These are phyloP conservation scores for Pelmatolapia mariae DNA, from an alignment of 2,113 vertebrate species.

Conservation along the genomic window DNA sequence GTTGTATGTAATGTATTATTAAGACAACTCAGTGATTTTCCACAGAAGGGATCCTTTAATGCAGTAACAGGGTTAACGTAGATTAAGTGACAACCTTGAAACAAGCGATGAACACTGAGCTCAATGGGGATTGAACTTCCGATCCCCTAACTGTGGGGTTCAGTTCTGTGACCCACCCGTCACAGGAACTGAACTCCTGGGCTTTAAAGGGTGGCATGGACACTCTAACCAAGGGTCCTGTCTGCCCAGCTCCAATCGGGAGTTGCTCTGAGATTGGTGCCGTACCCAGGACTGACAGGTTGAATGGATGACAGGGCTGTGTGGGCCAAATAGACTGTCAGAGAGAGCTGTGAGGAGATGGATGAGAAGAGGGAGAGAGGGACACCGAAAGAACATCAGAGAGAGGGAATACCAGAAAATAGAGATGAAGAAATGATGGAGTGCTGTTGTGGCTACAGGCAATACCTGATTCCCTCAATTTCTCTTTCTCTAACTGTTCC, in stretches of 20 bases:
- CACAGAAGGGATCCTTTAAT: not conserved
- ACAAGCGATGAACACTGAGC: not conserved
- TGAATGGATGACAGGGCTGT: slow-evolving; percentile 54
- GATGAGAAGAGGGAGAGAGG: slow-evolving; percentile 56
- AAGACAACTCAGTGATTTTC: not conserved
- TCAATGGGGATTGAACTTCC: not conserved
- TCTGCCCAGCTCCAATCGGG: not conserved
- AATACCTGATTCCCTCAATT: slow-evolving; percentile 12
- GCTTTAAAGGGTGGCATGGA: not conserved
- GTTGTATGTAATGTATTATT: not conserved
- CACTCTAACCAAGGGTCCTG: not conserved
- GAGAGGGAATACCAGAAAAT: slow-evolving; percentile 15
- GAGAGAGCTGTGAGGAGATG: slow-evolving; percentile 50
- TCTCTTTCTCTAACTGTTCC: slow-evolving; percentile 2
- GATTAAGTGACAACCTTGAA: not conserved
- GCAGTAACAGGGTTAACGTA: not conserved
- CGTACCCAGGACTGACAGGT: slow-evolving; percentile 44
- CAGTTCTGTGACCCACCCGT: not conserved
- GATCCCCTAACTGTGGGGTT: not conserved
- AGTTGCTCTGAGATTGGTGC: slow-evolving; percentile 1
- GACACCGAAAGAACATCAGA: slow-evolving; percentile 10
- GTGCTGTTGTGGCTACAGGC: slow-evolving; percentile 22
- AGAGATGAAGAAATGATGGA: slow-evolving; percentile 45
- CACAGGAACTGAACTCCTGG: not conserved
- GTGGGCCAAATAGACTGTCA: slow-evolving; percentile 63